Percentiles rank a stretch among this genome's conserved stretches.
These are phyloP conservation scores for Microcebus griseorufus DNA, from an alignment of 2,113 vertebrate species.

Conservation along the genomic window DNA sequence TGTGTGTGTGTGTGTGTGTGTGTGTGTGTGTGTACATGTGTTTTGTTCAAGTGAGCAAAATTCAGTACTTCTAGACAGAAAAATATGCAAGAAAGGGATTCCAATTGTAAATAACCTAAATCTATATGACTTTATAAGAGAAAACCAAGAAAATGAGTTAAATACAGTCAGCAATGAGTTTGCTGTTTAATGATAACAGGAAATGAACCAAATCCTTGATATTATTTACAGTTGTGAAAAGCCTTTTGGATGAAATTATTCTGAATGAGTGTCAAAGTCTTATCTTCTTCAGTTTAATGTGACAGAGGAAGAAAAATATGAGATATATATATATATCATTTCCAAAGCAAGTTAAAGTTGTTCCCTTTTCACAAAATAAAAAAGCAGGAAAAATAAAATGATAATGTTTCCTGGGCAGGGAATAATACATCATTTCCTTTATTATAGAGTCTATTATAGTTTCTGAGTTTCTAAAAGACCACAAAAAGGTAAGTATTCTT, in stretches of 20 bases:
- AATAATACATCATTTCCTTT: background rate
- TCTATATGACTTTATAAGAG: background rate
- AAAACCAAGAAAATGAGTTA: background rate
- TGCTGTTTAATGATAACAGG: background rate
- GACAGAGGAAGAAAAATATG: background rate
- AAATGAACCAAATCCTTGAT: background rate
- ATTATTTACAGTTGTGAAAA: background rate
- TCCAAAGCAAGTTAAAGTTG: background rate
- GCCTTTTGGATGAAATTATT: background rate
- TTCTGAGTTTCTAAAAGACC: background rate
- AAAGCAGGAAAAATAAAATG: background rate
- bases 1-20: no score
- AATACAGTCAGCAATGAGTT: background rate
- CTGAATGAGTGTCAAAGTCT: background rate
- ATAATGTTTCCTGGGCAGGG: background rate
- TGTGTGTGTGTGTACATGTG: no score
- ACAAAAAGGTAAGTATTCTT: background rate
- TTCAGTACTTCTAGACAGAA: background rate
- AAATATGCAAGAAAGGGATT: background rate
- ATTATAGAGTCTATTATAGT: background rate
- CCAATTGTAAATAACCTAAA: background rate
- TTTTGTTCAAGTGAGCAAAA: background rate
- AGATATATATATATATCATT: background rate
- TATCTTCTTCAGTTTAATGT: background rate
- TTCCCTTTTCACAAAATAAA: slow-evolving; percentile 1